Base-by-base conservation (phyloP, 2,888 invertebrate species). In the Eucriotettix oculatus region DNA sequence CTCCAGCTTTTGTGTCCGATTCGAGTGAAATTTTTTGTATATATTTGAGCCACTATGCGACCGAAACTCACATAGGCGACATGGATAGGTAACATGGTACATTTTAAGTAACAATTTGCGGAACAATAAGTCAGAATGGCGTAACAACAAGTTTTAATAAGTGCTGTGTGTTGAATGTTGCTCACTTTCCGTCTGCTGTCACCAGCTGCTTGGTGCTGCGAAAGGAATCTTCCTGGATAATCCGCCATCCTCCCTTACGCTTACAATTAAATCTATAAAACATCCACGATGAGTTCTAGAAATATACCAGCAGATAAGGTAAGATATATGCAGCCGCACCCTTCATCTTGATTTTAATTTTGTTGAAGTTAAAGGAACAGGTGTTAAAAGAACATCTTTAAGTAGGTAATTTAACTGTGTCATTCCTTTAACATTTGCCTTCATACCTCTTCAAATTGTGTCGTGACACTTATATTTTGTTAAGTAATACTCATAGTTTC, bases 251-350 rank as follows among this genome's bases (percentile, higher is more conserved):
- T 54, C 54, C 60, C 10, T 10, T 60, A 59, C 62, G 60, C 58
- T 60, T 62, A 59, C 55, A 54, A 59, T 62, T 58, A 56, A 62
- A 60, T 60, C 54, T 53, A 53, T n/a, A 42, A 29, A 58, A 40
- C 41, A 53, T 55, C 54, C 58, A 59, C 58, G 44, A 86, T 86
- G 85, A 84, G 85, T 78, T 82, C 82, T 74, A 85, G 86, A 78
- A 85, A 85, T 78, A 84, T 87, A 78, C 87, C 87, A 74, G 84
- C 86, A 76, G 87, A 87, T 80, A 87, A 87, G 86, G 87, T 87
- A 76, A 76, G 78, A 53, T 29, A 43, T 55, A 14, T 55, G 48
- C 29, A 29, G 29, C 29, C 29, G 29, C 29, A 29, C 29, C 29
- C 29, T 29, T 29, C 29, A 29, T 29, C 29, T 29, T 29, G 29